Percentiles rank a stretch among this genome's conserved stretches.
These are phyloP conservation scores for Furcula furcula DNA, from an alignment of 2,888 invertebrate species.

Conservation along the genomic window DNA sequence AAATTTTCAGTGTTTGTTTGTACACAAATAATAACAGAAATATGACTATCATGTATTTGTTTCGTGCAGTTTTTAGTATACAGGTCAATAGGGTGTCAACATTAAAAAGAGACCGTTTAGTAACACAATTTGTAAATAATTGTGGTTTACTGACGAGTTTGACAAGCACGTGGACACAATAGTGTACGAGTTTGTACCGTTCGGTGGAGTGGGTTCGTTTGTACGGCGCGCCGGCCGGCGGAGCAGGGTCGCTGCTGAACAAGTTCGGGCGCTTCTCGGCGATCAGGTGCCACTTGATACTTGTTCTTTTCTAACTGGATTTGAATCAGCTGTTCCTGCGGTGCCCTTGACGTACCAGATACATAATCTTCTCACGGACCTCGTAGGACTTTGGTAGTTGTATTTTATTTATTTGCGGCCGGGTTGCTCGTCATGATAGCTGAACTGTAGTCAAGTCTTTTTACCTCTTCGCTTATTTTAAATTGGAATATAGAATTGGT, in stretches of 20 bases:
- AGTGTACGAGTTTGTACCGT: conserved; percentile 78
- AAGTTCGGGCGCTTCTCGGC: conserved; percentile 74
- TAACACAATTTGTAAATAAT: conserved; percentile 30
- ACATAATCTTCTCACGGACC: conserved; percentile 7
- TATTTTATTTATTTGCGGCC: too few relatives aligned
- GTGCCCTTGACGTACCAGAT: conserved; percentile 46
- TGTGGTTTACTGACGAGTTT: conserved; percentile 60
- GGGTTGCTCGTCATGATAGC: too few relatives aligned
- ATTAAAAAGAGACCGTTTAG: too few relatives aligned
- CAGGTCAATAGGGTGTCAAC: too few relatives aligned
- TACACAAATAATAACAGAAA: too few relatives aligned
- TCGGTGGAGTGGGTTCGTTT: conserved; percentile 51
- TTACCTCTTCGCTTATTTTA: too few relatives aligned
- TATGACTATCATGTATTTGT: too few relatives aligned
- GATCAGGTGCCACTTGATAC: conserved; percentile 77
- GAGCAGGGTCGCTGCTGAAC: conserved; percentile 68
- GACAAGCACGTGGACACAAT: conserved; percentile 72
- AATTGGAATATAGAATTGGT: too few relatives aligned
- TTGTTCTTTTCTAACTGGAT: conserved; percentile 79
- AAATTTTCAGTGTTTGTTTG: too few relatives aligned
- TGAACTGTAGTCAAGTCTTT: too few relatives aligned
- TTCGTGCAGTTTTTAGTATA: background rate
- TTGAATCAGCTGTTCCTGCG: conserved; percentile 71
- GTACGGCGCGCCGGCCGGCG: conserved; percentile 36
- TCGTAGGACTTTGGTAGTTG: too few relatives aligned